Conservation (phyloP, 2,888 invertebrate species). For the Timema podura region DNA sequence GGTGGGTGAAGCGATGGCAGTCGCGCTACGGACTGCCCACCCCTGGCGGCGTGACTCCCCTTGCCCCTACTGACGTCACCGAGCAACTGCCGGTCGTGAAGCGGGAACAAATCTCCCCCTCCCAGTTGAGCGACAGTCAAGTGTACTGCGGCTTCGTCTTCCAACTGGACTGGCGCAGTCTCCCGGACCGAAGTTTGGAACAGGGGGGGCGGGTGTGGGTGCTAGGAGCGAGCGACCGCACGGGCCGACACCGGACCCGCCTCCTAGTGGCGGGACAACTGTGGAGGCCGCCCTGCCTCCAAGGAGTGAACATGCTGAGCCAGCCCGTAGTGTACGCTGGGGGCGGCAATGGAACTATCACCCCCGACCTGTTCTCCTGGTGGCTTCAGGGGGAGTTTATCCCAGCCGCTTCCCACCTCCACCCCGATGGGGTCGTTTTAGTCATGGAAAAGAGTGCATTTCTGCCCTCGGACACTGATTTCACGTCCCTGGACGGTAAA, state of each 20-base stretch:
- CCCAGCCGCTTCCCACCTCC: constrained; percentile 46
- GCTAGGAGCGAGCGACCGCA: constrained; percentile 47
- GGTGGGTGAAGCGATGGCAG: constrained; percentile 32
- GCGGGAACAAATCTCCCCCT: neutral
- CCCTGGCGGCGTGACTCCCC: neutral
- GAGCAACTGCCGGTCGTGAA: constrained; percentile 1
- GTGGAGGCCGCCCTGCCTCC: constrained; percentile 47
- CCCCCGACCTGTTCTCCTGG: constrained; percentile 48
- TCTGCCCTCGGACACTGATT: constrained; percentile 42
- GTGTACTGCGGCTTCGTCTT: constrained; percentile 44
- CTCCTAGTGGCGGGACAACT: constrained; percentile 47
- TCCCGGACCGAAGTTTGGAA: constrained; percentile 33
- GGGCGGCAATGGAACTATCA: constrained; percentile 46
- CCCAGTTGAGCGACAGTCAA: neutral
- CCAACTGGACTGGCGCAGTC: constrained; percentile 46
- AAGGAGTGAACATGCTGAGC: constrained; percentile 48
- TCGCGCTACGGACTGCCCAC: constrained; percentile 29
- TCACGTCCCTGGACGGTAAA: constrained; percentile 42
- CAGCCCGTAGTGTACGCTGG: constrained; percentile 51
- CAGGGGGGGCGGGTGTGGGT: constrained; percentile 39
- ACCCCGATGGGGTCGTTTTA: constrained; percentile 44
- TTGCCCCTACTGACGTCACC: constrained; percentile 12
- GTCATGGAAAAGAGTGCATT: constrained; percentile 44
- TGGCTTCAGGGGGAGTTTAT: constrained; percentile 50
- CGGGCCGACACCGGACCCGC: constrained; percentile 47